phyloP scores from a whole-genome alignment of 2,797 vertebrate species.

The Sebastes matsubarae region DNA sequence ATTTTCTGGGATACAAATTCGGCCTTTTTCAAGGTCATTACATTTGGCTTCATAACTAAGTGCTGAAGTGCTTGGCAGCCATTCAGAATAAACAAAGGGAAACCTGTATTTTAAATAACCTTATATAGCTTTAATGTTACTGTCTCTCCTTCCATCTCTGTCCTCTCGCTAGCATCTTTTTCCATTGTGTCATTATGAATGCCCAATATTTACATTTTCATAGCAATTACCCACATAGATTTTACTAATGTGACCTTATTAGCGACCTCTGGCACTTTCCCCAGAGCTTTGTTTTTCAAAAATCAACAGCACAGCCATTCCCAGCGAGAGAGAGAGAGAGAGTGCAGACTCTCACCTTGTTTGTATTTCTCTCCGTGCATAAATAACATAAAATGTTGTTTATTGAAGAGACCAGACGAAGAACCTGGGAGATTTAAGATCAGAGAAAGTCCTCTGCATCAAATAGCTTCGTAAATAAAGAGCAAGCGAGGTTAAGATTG shows the following conservation, averaged over 20 bases:
- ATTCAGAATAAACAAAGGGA: constrained; percentile 48
- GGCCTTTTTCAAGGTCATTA: constrained; percentile 53
- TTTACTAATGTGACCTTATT: constrained; percentile 50
- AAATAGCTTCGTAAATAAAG: constrained; percentile 44
- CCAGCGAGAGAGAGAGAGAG: neutral
- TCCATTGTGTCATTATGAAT: constrained; percentile 17
- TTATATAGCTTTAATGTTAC: constrained; percentile 20
- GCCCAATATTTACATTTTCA: constrained; percentile 51
- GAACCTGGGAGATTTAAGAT: constrained; percentile 35
- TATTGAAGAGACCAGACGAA: constrained; percentile 25
- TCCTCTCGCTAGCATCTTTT: constrained; percentile 5
- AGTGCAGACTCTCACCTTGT: constrained; percentile 18
- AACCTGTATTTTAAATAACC: constrained; percentile 55
- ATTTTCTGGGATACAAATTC: constrained; percentile 3
- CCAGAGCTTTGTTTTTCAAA: constrained; percentile 24
- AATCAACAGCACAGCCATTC: constrained; percentile 20
- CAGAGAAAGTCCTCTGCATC: constrained; percentile 39
- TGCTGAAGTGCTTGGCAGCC: constrained; percentile 48
- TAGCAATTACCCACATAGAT: constrained; percentile 27
- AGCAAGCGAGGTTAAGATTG: constrained; percentile 42
- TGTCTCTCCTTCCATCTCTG: neutral
- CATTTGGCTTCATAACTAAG: constrained; percentile 50
- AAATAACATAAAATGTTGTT: constrained; percentile 41
- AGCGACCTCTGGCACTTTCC: constrained; percentile 30
- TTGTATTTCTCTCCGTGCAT: constrained; percentile 22